These are phyloP conservation scores for Mionectes olivaceus DNA, from an alignment of 2,797 vertebrate genomes.

Conservation along the genomic window DNA sequence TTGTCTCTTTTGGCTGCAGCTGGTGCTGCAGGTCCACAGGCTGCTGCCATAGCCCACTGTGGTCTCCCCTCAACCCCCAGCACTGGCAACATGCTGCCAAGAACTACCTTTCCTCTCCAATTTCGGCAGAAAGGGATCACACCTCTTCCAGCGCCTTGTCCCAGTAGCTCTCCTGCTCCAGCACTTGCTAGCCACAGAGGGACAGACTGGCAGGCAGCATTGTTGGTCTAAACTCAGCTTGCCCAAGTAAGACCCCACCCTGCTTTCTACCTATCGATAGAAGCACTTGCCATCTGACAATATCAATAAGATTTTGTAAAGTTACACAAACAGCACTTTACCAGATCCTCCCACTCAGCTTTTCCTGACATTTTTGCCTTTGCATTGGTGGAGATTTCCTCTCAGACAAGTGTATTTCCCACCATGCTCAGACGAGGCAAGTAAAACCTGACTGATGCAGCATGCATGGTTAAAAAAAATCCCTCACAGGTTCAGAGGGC, in stretches of 20 bases:
- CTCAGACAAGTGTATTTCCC: background rate
- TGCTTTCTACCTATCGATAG: background rate
- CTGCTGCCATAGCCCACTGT: background rate
- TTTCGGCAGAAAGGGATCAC: background rate
- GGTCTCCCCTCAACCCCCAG: background rate
- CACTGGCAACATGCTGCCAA: rapidly evolving
- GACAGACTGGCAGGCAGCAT: background rate
- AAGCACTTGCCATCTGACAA: background rate
- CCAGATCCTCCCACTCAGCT: background rate
- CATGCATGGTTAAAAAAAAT: background rate
- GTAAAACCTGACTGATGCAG: background rate
- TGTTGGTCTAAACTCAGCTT: background rate
- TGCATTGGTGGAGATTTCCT: rapidly evolving
- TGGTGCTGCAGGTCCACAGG: background rate
- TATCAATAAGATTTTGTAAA: background rate
- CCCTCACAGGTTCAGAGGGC: background rate
- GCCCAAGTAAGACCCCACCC: background rate
- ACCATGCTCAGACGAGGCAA: background rate
- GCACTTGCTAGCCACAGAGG: rapidly evolving
- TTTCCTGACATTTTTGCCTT: background rate
- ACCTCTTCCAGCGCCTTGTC: background rate
- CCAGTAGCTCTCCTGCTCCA: rapidly evolving
- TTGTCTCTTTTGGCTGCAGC: background rate
- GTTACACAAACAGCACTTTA: background rate
- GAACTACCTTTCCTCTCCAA: background rate